Percentiles rank a stretch among this genome's conserved stretches.
phyloP scores from a whole-genome alignment of 64 coral and sea anemone genomes.

The Dendronephthya gigantea region DNA sequence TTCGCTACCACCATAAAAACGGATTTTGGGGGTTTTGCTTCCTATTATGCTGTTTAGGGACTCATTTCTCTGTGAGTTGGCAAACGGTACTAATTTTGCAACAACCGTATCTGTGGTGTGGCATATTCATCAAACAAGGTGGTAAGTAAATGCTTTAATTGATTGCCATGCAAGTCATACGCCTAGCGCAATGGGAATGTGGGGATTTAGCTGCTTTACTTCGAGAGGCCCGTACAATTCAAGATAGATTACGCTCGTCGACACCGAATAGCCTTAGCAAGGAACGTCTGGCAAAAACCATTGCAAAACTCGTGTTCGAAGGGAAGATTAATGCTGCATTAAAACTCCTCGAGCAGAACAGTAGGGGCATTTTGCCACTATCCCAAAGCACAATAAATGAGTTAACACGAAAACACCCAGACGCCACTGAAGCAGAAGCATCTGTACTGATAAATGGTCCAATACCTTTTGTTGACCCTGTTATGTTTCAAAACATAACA shows the following conservation, averaged over 20 bases:
- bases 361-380: constrained; percentile 31
- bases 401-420: constrained; percentile 35
- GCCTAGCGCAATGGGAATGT: too few species aligned
- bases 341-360: constrained; percentile 10
- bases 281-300: neutral
- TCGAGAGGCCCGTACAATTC: too few species aligned
- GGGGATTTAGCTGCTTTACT: too few species aligned
- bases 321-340: constrained; percentile 44
- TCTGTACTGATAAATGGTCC: constrained; percentile 26
- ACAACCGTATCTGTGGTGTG: neutral
- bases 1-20: too few species aligned
- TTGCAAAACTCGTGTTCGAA: constrained; percentile 16
- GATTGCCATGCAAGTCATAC: neutral
- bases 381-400: constrained; percentile 34
- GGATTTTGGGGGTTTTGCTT: too few species aligned
- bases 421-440: constrained; percentile 30
- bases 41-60: neutral
- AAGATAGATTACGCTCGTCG: too few species aligned
- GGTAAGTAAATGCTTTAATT: neutral
- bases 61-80: neutral
- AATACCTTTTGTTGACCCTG: constrained; percentile 31
- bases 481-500: too few species aligned
- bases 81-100: neutral
- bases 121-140: neutral
- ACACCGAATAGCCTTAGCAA: too few species aligned